A percentile compares a stretch with the other conserved stretches of the same genome.
These are phyloP conservation scores for Harpagifer antarcticus DNA, from an alignment of 2,797 vertebrate genomes.

Conservation along the genomic window DNA sequence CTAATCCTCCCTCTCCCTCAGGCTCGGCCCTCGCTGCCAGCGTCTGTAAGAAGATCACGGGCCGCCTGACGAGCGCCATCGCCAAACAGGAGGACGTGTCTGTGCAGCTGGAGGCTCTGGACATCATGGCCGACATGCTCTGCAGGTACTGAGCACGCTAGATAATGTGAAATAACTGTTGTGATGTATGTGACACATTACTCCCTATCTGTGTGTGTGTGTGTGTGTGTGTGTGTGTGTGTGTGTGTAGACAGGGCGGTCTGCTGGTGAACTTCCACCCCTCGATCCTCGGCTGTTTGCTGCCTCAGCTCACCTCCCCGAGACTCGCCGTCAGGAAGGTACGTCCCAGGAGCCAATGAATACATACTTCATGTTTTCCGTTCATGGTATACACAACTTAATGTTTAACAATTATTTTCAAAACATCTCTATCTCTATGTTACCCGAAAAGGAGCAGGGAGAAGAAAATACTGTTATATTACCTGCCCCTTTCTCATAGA, in stretches of 20 bases:
- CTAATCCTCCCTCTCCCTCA: slow-evolving; percentile 50
- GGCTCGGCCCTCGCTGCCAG: slow-evolving; percentile 98
- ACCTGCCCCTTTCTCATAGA: too few relatives aligned
- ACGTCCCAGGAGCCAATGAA: not conserved
- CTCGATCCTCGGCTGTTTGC: slow-evolving; percentile 98
- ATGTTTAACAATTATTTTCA: too few relatives aligned
- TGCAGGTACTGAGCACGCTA: slow-evolving; percentile 88
- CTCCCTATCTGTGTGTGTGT: too few relatives aligned
- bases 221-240: not conserved
- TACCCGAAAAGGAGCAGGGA: too few relatives aligned
- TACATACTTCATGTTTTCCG: too few relatives aligned
- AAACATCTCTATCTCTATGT: too few relatives aligned
- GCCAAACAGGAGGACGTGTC: slow-evolving; percentile 99
- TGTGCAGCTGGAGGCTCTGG: slow-evolving; percentile 97
- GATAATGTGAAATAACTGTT: too few relatives aligned
- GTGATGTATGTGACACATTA: too few relatives aligned
- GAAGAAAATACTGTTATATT: too few relatives aligned
- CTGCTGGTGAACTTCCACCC: slow-evolving; percentile 99
- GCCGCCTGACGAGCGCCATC: slow-evolving; percentile 98
- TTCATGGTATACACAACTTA: too few relatives aligned
- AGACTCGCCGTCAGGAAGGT: slow-evolving; percentile 97
- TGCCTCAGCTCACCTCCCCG: slow-evolving; percentile 98
- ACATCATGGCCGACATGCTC: slow-evolving; percentile 99
- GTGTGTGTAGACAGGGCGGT: slow-evolving; percentile 92
- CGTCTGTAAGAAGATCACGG: slow-evolving; percentile 99